Evolutionary conservation across 2,113 vertebrate species (phyloP), one percentile per base, ranked within the genome.

Genomic region (Oryzias woworae): DNA sequence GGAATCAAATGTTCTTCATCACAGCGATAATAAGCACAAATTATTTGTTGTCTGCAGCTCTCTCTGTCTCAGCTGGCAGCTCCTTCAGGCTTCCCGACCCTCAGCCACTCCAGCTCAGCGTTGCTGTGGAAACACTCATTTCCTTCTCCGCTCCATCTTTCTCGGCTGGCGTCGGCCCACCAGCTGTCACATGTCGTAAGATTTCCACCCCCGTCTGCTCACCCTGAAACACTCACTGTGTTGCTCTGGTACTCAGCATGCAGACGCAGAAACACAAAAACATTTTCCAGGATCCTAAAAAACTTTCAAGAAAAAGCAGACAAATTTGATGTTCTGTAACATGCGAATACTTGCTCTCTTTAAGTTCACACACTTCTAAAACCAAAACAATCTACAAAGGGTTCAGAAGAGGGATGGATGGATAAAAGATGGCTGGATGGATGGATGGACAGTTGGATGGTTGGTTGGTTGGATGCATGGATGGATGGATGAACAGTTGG

Each of bases 61-160:
- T 96, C 95, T 0, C 86, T 95, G 16, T 97, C 95, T 66, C 95
- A 97, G 91, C 91, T 97, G 48, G 91, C 70, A 1, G 89, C 87
- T 43, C 84, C 92, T 1, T 89, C 92, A 1, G 78, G 7, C 58
- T 87, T 90, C 77, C 91, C 82, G 0, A 85, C 84, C 65, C 87
- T 60, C 50, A 82, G 73, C 82, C 83, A 67, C 77, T 75, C 78
- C 7, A 80, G 82, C 79, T 78, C 62, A 1, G 88, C 41, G 77
- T 75, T 75, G 22, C 58, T 73, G 2, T 87, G 76, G 69, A 88
- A 72, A 70, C 90, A 62, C 14, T 71, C 88, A 56, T 81, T 92
- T 92, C 84, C 72, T 45, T 73, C 17, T 82, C 87, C 71, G 65
- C 87, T 85, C 62, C 66, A 87, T 71, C 81, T 69, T 59, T 89